Conservation (phyloP, 2,888 invertebrate genomes). For the Stictocephala bisonia region DNA sequence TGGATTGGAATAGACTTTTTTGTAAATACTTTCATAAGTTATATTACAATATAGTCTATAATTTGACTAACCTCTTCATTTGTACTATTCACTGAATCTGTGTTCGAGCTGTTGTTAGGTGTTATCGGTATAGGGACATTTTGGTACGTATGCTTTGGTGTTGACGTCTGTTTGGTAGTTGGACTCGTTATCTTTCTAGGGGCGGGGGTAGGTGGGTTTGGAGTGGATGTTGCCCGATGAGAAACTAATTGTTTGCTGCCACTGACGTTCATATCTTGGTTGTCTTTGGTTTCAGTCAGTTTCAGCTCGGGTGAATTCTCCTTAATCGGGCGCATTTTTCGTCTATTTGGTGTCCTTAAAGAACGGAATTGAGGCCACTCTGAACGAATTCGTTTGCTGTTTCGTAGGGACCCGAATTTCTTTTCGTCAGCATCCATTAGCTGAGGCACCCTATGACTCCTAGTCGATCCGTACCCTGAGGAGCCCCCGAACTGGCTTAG, state of each 20-base stretch:
- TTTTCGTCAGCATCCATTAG: slow-evolving; percentile 40
- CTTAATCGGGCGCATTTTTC: slow-evolving; percentile 55
- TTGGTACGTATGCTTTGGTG: slow-evolving; percentile 66
- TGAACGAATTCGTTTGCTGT: slow-evolving; percentile 44
- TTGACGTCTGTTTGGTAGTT: slow-evolving; percentile 49
- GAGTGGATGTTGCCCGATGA: slow-evolving; percentile 18
- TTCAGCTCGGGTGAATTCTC: slow-evolving; percentile 52
- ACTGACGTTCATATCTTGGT: neutral
- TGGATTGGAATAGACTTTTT: too few species aligned
- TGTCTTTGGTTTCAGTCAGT: slow-evolving; percentile 23
- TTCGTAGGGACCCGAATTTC: slow-evolving; percentile 53
- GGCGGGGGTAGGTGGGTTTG: slow-evolving; percentile 59
- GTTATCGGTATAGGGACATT: slow-evolving; percentile 68
- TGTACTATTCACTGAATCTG: slow-evolving; percentile 45
- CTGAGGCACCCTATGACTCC: slow-evolving; percentile 58
- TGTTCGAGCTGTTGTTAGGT: slow-evolving; percentile 60
- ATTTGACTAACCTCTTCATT: slow-evolving; percentile 39
- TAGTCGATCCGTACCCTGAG: slow-evolving; percentile 68
- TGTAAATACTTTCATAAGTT: too few species aligned
- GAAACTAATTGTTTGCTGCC: neutral
- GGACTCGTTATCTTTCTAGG: slow-evolving; percentile 57
- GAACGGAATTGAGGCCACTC: slow-evolving; percentile 60
- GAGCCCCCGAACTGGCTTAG: slow-evolving; percentile 64
- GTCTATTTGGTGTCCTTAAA: slow-evolving; percentile 54
- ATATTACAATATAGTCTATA: too few species aligned